Conservation (phyloP, 1,140 invertebrate species). For the Drosophila lini region DNA sequence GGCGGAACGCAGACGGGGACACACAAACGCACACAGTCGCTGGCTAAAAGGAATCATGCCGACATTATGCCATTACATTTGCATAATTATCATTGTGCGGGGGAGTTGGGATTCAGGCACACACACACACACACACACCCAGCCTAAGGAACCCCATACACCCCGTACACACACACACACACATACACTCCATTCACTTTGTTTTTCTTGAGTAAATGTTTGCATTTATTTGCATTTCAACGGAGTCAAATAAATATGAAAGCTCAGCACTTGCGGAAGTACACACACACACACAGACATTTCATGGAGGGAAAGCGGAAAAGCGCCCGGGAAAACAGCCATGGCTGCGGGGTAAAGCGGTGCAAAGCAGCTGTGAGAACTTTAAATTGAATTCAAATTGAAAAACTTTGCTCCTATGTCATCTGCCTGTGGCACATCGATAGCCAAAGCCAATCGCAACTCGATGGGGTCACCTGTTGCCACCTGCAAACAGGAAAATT, state of each 20-base stretch:
- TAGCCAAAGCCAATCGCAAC: background rate
- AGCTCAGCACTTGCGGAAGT: slow-evolving; percentile 26
- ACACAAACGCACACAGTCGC: slow-evolving; percentile 8
- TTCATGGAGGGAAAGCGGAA: background rate
- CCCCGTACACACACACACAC: background rate
- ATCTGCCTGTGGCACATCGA: slow-evolving; percentile 38
- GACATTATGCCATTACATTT: slow-evolving; percentile 77
- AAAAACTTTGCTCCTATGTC: slow-evolving; percentile 35
- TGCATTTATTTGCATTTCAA: slow-evolving; percentile 74
- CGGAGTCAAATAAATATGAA: slow-evolving; percentile 58
- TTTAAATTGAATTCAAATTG: slow-evolving; percentile 55
- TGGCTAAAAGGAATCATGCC: slow-evolving; percentile 65
- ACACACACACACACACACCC: background rate
- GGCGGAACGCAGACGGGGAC: slow-evolving; percentile 44
- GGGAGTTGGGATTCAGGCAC: background rate
- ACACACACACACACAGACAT: background rate
- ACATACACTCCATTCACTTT: slow-evolving; percentile 18
- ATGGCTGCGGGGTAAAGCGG: background rate
- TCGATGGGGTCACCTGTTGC: slow-evolving; percentile 28
- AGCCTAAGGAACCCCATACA: background rate
- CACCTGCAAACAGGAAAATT: background rate
- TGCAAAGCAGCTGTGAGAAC: slow-evolving; percentile 11
- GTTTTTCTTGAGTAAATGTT: slow-evolving; percentile 50
- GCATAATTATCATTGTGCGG: slow-evolving; percentile 75
- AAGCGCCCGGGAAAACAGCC: slow-evolving; percentile 5